Evolutionary conservation across 2,113 vertebrate genomes (phyloP), one percentile per base, ranked within the genome.

Genomic region (Peucedramus taeniatus): DNA sequence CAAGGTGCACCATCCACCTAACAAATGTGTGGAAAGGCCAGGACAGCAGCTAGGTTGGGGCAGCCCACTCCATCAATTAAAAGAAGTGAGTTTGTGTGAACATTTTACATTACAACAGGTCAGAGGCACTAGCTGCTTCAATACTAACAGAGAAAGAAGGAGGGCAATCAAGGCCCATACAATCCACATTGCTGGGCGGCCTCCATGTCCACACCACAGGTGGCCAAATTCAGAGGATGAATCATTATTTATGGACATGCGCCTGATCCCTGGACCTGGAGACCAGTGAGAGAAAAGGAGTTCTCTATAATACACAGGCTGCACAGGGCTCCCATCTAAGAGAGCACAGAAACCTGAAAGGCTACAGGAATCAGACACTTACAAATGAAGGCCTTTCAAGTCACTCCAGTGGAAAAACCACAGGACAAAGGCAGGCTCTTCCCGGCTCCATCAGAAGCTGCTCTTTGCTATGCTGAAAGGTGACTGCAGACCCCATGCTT

Each of bases 211-310:
- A 18, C 5, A 13, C 35, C 63, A 37, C 15, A 31, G 21, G 26
- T 15, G 11, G 44, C 10, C 10, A 1, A 24, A 40, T 45, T 74
- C 33, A n/a, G 51, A 74, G 45, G 19, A 80, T 15, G 15, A 78
- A 66, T 37, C 7, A 0, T 57, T 60, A 28, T 42, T 70, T 57
- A 72, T 0, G 0, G 60, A 57, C 1, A 0, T 0, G 5, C 0
- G 1, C 22, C 60, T 4, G 1, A 53, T 35, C 4, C 5, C 57
- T 7, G 0, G 37, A 69, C 27, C 26, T 8, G 4, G 44, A 80
- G 33, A 28, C 47, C 42, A 1, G 17, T 31, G 11, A 45, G 26
- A 7, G 10, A 80, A 77, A 80, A 65, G 1, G 0, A 17, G 11
- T 21, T 50, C 33, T 88, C 1, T 1, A 5, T 30, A 85, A n/a